Percentiles rank a stretch among this genome's conserved stretches.
Conservation (phyloP, 2,888 invertebrate genomes). For the Leuctra nigra region DNA sequence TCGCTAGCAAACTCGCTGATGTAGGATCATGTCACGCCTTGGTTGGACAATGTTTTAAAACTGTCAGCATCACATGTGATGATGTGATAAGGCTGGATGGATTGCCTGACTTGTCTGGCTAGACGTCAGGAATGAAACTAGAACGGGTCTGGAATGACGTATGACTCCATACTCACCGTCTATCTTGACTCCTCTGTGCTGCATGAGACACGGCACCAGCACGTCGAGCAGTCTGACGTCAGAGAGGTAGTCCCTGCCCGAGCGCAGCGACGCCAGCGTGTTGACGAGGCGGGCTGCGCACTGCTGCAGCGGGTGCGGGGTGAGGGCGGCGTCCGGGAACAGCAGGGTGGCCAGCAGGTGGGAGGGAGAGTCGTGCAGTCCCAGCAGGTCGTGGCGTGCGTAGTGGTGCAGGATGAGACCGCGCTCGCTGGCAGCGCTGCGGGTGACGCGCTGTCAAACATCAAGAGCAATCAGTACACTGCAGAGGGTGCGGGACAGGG, state of each 20-base stretch:
- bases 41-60: too few relatives aligned
- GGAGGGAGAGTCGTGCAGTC: constrained; percentile 37
- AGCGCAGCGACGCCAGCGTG: constrained; percentile 53
- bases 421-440: constrained; percentile 37
- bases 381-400: constrained; percentile 41
- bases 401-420: constrained; percentile 40
- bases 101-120: too few relatives aligned
- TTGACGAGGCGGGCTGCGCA: constrained; percentile 54
- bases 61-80: too few relatives aligned
- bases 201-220: constrained; percentile 35
- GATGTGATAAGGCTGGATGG: too few relatives aligned
- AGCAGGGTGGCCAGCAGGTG: constrained; percentile 8
- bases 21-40: too few relatives aligned
- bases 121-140: too few relatives aligned
- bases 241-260: constrained; percentile 49
- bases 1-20: too few relatives aligned
- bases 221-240: constrained; percentile 32
- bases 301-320: constrained; percentile 45
- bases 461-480: constrained; percentile 35
- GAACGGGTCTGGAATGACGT: too few relatives aligned
- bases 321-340: constrained; percentile 26
- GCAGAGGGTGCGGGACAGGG: constrained; percentile 37
- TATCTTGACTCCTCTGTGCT: constrained; percentile 34
- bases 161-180: constrained; percentile 41
- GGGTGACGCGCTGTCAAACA: constrained; percentile 40